A percentile compares a stretch with the other conserved stretches of the same genome.
These are phyloP conservation scores for Gymnoscopelus braueri DNA, from an alignment of 2,797 vertebrate genomes.

Conservation along the genomic window DNA sequence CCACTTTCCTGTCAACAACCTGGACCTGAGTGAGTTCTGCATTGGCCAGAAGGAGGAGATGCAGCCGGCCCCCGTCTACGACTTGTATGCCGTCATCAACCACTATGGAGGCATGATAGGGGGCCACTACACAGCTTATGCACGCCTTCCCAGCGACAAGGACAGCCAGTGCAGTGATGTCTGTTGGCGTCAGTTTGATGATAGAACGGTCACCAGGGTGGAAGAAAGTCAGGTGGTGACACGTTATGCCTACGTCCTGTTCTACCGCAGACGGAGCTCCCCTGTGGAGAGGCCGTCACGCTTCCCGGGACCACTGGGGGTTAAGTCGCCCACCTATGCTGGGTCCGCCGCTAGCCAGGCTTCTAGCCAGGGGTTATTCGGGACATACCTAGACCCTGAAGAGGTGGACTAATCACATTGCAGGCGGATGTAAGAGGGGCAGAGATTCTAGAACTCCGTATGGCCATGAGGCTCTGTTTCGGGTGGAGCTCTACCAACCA, in stretches of 20 bases:
- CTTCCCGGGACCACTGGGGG: conserved; percentile 80
- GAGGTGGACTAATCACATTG: conserved; percentile 88
- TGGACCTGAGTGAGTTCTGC: conserved; percentile 98
- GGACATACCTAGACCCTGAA: conserved; percentile 88
- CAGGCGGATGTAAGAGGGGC: not conserved
- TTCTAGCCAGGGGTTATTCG: conserved; percentile 88
- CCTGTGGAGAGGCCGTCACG: conserved; percentile 93
- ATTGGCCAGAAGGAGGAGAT: conserved; percentile 96
- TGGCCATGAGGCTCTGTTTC: conserved; percentile 3
- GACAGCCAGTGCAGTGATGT: conserved; percentile 98
- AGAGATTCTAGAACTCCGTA: not conserved
- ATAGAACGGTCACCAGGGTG: conserved; percentile 96
- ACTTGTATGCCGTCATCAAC: conserved; percentile 98
- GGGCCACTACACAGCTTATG: conserved; percentile 95
- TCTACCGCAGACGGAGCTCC: conserved; percentile 96
- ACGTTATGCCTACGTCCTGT: conserved; percentile 95
- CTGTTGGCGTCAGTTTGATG: conserved; percentile 98
- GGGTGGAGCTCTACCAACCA: not conserved
- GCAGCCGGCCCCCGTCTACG: conserved; percentile 94
- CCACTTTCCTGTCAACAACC: conserved; percentile 96
- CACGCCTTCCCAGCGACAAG: conserved; percentile 94
- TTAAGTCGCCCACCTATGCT: conserved; percentile 79
- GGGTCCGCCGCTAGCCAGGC: conserved; percentile 90
- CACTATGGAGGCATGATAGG: conserved; percentile 99
- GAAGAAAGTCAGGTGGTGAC: conserved; percentile 98